These are phyloP conservation scores for Capromys pilorides DNA, from an alignment of 2,797 vertebrate genomes.

Conservation along the genomic window DNA sequence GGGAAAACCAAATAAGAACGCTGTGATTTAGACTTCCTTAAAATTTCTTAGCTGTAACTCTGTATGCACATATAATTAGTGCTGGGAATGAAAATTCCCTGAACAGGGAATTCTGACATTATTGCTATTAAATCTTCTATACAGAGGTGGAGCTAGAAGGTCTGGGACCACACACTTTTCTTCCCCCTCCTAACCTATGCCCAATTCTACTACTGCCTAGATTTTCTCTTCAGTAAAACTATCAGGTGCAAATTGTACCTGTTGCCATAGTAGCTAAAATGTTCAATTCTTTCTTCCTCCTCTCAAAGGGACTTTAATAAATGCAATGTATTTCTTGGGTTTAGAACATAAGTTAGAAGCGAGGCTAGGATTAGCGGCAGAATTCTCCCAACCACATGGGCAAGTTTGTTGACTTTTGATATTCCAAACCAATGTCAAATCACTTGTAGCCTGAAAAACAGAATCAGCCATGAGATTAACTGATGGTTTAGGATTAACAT, in stretches of 20 bases:
- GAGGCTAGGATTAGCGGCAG: background rate
- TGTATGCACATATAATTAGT: constrained; percentile 70
- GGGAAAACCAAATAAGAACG: constrained; percentile 45
- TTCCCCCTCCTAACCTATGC: background rate
- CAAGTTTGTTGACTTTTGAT: constrained; percentile 7
- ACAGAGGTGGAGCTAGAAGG: constrained; percentile 50
- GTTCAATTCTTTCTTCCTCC: constrained; percentile 7
- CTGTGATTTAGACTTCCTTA: constrained; percentile 45
- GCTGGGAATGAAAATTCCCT: constrained; percentile 65
- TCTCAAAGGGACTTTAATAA: background rate
- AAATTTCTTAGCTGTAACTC: constrained; percentile 43
- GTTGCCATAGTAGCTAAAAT: constrained; percentile 63
- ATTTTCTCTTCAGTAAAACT: constrained; percentile 58
- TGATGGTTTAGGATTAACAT: background rate
- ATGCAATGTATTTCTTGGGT: background rate
- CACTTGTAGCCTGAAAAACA: constrained; percentile 1
- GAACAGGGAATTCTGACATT: constrained; percentile 61
- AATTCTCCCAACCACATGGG: background rate
- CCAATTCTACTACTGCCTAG: constrained; percentile 20
- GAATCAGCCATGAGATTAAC: constrained; percentile 1
- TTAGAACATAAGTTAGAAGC: constrained; percentile 13
- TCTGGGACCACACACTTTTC: constrained; percentile 26
- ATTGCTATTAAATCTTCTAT: constrained; percentile 63
- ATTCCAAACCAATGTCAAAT: constrained; percentile 38
- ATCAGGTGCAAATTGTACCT: background rate